These are phyloP conservation scores for Lypha dubia DNA, from an alignment of 2,888 invertebrate species.

Conservation along the genomic window DNA sequence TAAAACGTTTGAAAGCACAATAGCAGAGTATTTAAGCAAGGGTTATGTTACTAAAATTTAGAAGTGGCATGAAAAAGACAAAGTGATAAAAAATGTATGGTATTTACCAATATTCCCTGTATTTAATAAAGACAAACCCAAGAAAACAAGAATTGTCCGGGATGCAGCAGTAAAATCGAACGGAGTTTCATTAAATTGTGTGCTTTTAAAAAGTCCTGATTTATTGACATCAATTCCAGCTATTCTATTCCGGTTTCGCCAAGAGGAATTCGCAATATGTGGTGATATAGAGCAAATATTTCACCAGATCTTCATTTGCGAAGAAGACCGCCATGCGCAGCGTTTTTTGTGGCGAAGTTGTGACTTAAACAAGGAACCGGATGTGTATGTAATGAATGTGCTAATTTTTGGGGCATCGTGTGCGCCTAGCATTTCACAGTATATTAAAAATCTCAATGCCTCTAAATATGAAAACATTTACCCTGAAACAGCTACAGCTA, in stretches of 20 bases:
- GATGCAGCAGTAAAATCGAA: constrained; percentile 57
- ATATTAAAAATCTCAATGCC: neutral
- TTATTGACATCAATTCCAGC: constrained; percentile 62
- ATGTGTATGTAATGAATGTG: constrained; percentile 1
- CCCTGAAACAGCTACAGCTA: neutral
- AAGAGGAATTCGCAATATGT: constrained; percentile 55
- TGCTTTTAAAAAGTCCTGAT: constrained; percentile 58
- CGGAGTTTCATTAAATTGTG: constrained; percentile 63
- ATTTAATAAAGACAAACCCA: constrained; percentile 53
- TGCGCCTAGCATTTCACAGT: constrained; percentile 9
- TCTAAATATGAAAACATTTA: neutral
- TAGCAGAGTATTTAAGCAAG: constrained; percentile 26
- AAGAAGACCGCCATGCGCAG: constrained; percentile 24
- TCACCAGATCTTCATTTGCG: neutral
- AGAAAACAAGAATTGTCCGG: constrained; percentile 55
- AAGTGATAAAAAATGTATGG: constrained; percentile 68
- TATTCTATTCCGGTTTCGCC: constrained; percentile 66
- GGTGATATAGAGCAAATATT: constrained; percentile 71
- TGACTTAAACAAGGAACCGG: neutral
- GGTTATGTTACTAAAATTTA: too few relatives aligned
- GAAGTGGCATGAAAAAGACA: neutral
- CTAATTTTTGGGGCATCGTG: neutral
- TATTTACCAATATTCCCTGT: constrained; percentile 75
- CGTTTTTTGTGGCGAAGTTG: neutral
- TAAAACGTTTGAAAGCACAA: constrained; percentile 31